Conservation (phyloP, 1,140 invertebrate genomes). For the Drosophila parvula region DNA sequence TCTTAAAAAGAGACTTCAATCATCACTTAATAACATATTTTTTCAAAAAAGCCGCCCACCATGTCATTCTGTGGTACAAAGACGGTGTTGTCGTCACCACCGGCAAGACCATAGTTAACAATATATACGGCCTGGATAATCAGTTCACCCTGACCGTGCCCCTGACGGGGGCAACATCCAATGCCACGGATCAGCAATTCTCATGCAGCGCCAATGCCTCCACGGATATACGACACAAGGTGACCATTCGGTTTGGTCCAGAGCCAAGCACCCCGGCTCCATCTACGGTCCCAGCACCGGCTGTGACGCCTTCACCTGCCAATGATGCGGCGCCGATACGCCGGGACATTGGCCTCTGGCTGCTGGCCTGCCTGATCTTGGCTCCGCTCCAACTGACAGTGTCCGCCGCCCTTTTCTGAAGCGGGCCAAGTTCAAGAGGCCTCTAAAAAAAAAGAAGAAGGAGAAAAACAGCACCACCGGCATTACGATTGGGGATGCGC, state of each 20-base stretch:
- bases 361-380: conserved; percentile 35
- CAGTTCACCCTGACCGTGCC: conserved; percentile 54
- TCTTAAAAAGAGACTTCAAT: too few relatives aligned
- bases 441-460: conserved; percentile 21
- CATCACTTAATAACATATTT: too few relatives aligned
- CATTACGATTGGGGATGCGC: conserved; percentile 61
- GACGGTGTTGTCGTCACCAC: conserved; percentile 37
- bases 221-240: conserved; percentile 24
- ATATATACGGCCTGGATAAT: conserved; percentile 49
- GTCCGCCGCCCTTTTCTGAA: conserved; percentile 26
- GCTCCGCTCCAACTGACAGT: conserved; percentile 13
- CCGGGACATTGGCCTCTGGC: conserved; percentile 34
- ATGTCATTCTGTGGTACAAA: conserved; percentile 66
- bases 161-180: conserved; percentile 8
- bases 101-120: conserved; percentile 25
- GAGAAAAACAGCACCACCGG: conserved; percentile 57
- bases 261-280: conserved; percentile 39
- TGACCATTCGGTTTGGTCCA: conserved; percentile 49
- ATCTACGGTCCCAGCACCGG: not conserved
- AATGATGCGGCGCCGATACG: not conserved
- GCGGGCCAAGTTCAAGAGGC: conserved; percentile 35
- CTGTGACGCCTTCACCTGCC: conserved; percentile 1
- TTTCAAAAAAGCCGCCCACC: conserved; percentile 42
- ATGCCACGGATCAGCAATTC: conserved; percentile 49
- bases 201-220: conserved; percentile 42